Base-by-base conservation (phyloP, 2,888 invertebrate species). In the Neoascia interrupta region DNA sequence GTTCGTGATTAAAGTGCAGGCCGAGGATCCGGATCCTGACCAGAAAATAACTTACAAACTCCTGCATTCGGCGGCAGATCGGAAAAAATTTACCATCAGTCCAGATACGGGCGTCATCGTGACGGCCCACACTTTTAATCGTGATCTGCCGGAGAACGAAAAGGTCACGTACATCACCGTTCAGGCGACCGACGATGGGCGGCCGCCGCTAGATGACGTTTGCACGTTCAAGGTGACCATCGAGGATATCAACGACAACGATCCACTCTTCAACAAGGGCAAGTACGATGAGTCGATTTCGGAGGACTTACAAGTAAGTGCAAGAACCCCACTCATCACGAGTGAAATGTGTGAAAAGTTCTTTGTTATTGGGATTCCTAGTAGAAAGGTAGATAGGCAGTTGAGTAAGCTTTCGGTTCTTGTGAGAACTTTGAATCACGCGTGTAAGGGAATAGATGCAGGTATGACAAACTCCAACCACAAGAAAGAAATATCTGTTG, bases 161-260 rank as follows among this genome's bases (percentile, higher is more conserved):
- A 96, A 93, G 89, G 96, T 93, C 89, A 92, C 90, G 8, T 96
- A 96, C 85, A 91, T 96, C 51, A 97, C 96, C 26, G 95, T 98
- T 5, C 93, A 96, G 86, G 98, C 97, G 0, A 95, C 95, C 68
- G 98, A 98, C 89, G 95, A 97, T 87, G 98, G 98, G 0, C 92
- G 93, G 82, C 97, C 97, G 0, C 93, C 94, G 47, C 90, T 98
- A 56, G 96, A 96, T 83, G 97, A 97, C 84, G 95, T 96, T 61
- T 98, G 98, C 89, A 97, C 97, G 3, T 95, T 98, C 87, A 95
- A 94, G 90, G 95, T 97, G 61, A 92, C 93, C 81, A 95, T 98
- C 81, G 93, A 93, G 85, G 98, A 98, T 89, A 93, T 96, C 85
- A 99, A 99, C 89, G 98, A 99, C 88, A 98, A 98, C 86, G 90